Conservation (phyloP, 2,113 vertebrate species). For the Mionectes macconnelli region DNA sequence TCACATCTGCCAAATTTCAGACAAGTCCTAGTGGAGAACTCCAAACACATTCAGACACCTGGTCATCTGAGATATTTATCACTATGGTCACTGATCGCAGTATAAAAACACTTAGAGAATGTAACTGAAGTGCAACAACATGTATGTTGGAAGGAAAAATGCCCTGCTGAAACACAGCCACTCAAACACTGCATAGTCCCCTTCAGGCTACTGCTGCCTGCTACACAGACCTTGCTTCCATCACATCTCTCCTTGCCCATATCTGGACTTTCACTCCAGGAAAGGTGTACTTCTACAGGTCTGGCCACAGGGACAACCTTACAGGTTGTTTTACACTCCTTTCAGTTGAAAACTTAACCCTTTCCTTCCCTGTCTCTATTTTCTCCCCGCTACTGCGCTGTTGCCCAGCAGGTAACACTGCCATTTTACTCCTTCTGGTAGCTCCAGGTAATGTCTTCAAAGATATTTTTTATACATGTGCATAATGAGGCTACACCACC, state of each 20-base stretch:
- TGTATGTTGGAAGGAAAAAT: not conserved
- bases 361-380: not conserved
- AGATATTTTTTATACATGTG: not conserved
- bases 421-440: not conserved
- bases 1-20: not conserved
- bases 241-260: not conserved
- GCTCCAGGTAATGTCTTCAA: not conserved
- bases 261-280: not conserved
- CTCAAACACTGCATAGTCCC: not conserved
- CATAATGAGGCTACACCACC: not conserved
- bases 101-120: not conserved
- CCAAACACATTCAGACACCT: not conserved
- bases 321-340: not conserved
- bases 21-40: not conserved
- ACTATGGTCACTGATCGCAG: fast-evolving
- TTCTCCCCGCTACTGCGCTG: not conserved
- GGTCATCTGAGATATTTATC: not conserved
- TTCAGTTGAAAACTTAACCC: not conserved
- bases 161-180: not conserved
- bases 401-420: not conserved
- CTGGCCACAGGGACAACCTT: not conserved
- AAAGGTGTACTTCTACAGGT: not conserved
- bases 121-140: not conserved
- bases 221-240: not conserved
- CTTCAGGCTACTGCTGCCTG: not conserved